A percentile compares a stretch with the other conserved stretches of the same genome.
These are phyloP conservation scores for Drosophila pegasa DNA, from an alignment of 2,888 invertebrate genomes.

Conservation along the genomic window DNA sequence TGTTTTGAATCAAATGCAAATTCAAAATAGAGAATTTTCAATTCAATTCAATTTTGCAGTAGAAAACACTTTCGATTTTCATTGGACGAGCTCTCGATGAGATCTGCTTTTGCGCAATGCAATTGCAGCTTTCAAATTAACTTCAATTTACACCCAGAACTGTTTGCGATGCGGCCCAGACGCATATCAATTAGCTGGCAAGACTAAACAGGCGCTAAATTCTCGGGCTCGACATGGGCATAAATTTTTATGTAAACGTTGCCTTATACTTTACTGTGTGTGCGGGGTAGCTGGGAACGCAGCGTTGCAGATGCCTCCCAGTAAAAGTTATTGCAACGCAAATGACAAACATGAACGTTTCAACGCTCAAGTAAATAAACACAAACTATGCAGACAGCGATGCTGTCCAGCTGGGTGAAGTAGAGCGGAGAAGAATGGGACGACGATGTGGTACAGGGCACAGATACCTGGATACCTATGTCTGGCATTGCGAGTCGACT, in stretches of 20 bases:
- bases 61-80: constrained; percentile 46
- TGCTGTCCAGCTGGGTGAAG: constrained; percentile 12
- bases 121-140: constrained; percentile 69
- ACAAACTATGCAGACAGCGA: constrained; percentile 23
- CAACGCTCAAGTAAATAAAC: constrained; percentile 60
- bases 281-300: constrained; percentile 32
- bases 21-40: constrained; percentile 5
- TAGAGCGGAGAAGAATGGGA: background rate
- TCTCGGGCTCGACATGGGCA: constrained; percentile 42
- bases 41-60: constrained; percentile 26
- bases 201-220: constrained; percentile 61
- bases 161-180: constrained; percentile 36
- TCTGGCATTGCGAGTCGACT: background rate
- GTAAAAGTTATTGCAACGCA: constrained; percentile 75
- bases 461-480: constrained; percentile 1
- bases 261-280: constrained; percentile 7
- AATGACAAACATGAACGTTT: constrained; percentile 73
- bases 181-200: constrained; percentile 67
- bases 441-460: constrained; percentile 15
- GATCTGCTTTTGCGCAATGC: constrained; percentile 57
- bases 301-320: constrained; percentile 63
- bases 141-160: constrained; percentile 68
- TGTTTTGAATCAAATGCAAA: constrained; percentile 25
- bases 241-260: constrained; percentile 70
- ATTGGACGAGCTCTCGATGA: background rate